Conservation (phyloP, 1,140 invertebrate species). For the Phymorhynchus buccinoides region DNA sequence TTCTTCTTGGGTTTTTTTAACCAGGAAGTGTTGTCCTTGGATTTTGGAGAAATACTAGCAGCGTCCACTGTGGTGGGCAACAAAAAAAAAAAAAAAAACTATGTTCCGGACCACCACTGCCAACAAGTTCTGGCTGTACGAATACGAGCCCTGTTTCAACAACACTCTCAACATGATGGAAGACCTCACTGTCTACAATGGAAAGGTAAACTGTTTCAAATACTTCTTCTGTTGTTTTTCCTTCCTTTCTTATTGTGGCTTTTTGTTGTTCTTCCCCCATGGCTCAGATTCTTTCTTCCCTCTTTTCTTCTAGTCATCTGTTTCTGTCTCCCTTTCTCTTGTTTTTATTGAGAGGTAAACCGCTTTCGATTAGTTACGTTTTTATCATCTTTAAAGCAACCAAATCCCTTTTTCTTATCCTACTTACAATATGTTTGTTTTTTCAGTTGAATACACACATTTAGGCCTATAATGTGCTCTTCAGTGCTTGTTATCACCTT, state of each 20-base stretch:
- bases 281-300: not conserved
- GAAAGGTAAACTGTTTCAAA: constrained; percentile 49
- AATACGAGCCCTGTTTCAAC: constrained; percentile 53
- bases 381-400: too few species aligned
- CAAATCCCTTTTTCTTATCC: not conserved
- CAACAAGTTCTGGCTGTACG: constrained; percentile 58
- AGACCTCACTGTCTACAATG: constrained; percentile 52
- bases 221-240: not conserved
- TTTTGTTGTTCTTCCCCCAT: not conserved
- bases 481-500: too few species aligned
- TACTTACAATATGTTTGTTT: too few species aligned
- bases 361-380: too few species aligned
- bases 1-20: not conserved
- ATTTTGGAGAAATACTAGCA: constrained; percentile 37
- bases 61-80: constrained; percentile 49
- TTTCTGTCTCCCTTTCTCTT: not conserved
- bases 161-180: constrained; percentile 31
- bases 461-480: too few species aligned
- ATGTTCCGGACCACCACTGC: constrained; percentile 54
- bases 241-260: not conserved
- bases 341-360: too few species aligned
- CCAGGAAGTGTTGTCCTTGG: constrained; percentile 25
- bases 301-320: too few species aligned
- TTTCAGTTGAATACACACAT: too few species aligned
- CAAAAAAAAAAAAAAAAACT: too few species aligned